Evolutionary conservation across 2,888 invertebrate species (phyloP).

Genomic region (Eueremaeus valkanovi): DNA sequence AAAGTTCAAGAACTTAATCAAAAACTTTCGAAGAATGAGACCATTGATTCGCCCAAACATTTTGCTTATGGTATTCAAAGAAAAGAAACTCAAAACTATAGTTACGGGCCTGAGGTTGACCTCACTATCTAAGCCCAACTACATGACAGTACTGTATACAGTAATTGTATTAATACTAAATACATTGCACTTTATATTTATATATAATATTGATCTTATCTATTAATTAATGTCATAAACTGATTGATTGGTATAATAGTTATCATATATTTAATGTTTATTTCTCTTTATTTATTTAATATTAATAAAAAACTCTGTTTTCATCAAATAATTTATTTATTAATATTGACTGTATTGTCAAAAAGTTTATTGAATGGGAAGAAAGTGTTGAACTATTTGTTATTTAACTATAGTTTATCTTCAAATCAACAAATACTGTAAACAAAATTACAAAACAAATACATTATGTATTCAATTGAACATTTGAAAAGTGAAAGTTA

Average conservation of each 20-base stretch:
- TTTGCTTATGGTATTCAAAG: neutral
- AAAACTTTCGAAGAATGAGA: neutral
- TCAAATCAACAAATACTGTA: neutral
- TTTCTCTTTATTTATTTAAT: neutral
- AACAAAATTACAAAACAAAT: neutral
- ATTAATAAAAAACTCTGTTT: neutral
- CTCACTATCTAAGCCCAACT: neutral
- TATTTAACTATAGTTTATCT: neutral
- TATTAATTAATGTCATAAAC: neutral
- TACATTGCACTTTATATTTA: neutral
- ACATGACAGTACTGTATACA: too few relatives aligned
- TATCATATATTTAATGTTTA: neutral
- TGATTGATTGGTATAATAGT: neutral
- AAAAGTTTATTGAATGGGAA: neutral
- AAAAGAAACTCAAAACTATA: neutral
- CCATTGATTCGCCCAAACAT: neutral
- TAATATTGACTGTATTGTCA: neutral
- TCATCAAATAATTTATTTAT: neutral
- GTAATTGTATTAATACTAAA: too few relatives aligned
- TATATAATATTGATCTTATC: neutral
- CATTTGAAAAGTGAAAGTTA: neutral
- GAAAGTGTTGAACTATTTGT: neutral
- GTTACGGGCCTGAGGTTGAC: neutral
- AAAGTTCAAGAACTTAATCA: constrained; percentile 2
- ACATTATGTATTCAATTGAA: neutral